Evolutionary conservation across 2,113 vertebrate genomes (phyloP), one percentile per base, ranked within the genome.

Genomic region (Gallinago media): DNA sequence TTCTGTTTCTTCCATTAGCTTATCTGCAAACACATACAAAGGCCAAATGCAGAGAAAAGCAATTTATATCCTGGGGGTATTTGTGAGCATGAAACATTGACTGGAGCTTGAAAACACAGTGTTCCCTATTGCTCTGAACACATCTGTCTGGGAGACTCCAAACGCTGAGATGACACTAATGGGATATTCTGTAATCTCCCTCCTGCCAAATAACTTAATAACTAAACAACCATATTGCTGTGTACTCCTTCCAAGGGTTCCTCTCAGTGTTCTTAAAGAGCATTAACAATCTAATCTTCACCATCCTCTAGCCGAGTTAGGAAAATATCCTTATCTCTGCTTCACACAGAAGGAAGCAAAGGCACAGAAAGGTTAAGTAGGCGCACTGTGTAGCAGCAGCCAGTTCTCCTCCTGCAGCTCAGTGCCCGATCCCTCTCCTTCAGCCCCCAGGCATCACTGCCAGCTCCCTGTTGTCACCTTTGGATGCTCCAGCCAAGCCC

Each of bases 1-100:
- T 91, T 99, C 99, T 0, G 99, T 99, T 97, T 99, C 99, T 70
- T 99, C 99, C 99, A 99, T 99, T 92, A 99, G 98, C 96, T 99
- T 99, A 97, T 99, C 99, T 99, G 98, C 63, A 98, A 95, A 87
- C 68, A 95, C 34, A 62, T 32, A 85, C 31, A 89, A 29, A 89
- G 32, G 52, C 59, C 36, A 85, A 79, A 61, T 16, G 40, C n/a
- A 77, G 42, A 86, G 55, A 73, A 91, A 91, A 92, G 75, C 25
- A 61, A 47, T 85, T 68, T 49, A n/a, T 70, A 76, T 36, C 54
- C 65, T 12, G 21, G 2, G 40, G 32, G 49, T 78, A 81, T 83
- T 89, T 81, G 88, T 50, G 46, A 66, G 27, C 8, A 31, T 8
- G 23, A 77, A 81, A 84, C 54, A 47, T n/a, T 56, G 50, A 38